Base-by-base conservation (phyloP, 2,888 invertebrate genomes). In the Disparrhopalites patrizii region DNA sequence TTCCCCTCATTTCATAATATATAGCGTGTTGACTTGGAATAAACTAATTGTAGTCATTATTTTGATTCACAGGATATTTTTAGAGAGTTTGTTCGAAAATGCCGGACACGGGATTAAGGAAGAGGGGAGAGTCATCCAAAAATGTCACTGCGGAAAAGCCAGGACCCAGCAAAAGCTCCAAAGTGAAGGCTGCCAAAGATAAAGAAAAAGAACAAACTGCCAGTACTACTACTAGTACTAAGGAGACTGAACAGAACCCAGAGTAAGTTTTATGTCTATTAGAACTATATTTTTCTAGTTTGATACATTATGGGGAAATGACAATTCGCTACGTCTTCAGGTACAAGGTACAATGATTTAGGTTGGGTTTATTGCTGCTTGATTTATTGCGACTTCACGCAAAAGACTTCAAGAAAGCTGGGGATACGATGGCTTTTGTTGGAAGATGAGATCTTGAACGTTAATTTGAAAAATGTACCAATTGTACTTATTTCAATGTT, bases 51-150 rank as follows among this genome's bases (percentile, higher is more conserved):
- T 7, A 36, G 36, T 36, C n/a, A n/a, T 36, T 15, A 36, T 36
- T 36, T 15, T 10, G 15, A 15, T 36, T 36, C 36, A 36, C 43
- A 43, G 43, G 43, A 18, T 5, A 18, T 43, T 43, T 43, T n/a
- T 43, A 43, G 15, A 43, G n/a, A n/a, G n/a, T n/a, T n/a, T n/a
- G n/a, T n/a, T n/a, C n/a, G n/a, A 52, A 8, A 4, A 52, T 52
- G 52, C 52, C 52, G 10, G 38, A 38, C 15, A 57, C 36, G 23
- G 57, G 40, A 40, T 28, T 57, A 27, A 57, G 40, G 40, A 57
- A 57, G 30, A 30, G 54, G 27, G 38, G 40, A 5, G 2, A 13
- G 1, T 38, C 57, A 3, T 36, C 57, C 4, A 40, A 38, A 23
- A 38, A 57, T 15, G 36, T 20, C 25, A 23, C n/a, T n/a, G n/a